These are phyloP conservation scores for Nibea coibor DNA, from an alignment of 2,113 vertebrate species.

Conservation along the genomic window DNA sequence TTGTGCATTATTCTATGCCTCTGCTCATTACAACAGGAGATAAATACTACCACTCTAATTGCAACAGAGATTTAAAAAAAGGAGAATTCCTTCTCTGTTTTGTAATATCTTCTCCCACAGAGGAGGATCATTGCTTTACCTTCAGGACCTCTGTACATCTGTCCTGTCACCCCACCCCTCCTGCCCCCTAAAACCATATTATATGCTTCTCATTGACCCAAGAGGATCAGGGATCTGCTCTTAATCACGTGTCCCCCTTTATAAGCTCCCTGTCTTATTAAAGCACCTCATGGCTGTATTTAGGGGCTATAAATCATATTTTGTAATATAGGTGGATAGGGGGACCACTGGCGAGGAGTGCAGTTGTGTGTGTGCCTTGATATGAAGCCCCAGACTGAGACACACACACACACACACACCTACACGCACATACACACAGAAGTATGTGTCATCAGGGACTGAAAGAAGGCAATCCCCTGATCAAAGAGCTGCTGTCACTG, in stretches of 20 bases:
- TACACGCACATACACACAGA: conserved; percentile 6
- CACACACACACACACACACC: conserved; percentile 4
- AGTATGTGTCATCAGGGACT: conserved; percentile 60
- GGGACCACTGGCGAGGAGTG: conserved; percentile 41
- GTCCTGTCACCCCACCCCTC: conserved; percentile 47
- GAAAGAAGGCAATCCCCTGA: conserved; percentile 68
- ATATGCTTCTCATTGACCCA: conserved; percentile 63
- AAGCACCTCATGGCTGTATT: conserved; percentile 73
- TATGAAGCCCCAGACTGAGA: conserved; percentile 60
- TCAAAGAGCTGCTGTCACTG: conserved; percentile 70
- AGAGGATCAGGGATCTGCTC: conserved; percentile 75
- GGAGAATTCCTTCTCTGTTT: conserved; percentile 61
- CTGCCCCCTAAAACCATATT: conserved; percentile 35
- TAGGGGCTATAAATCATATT: conserved; percentile 80
- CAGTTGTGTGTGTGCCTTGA: conserved; percentile 46
- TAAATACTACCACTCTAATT: conserved; percentile 65
- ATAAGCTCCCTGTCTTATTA: conserved; percentile 81
- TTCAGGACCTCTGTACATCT: conserved; percentile 69
- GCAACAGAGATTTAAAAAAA: conserved; percentile 47
- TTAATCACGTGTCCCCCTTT: conserved; percentile 80
- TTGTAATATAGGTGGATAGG: conserved; percentile 73
- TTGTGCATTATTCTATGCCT: conserved; percentile 55
- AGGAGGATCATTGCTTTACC: conserved; percentile 46
- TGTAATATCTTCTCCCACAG: conserved; percentile 64
- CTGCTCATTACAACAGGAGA: conserved; percentile 65